These are phyloP conservation scores for Choloepus didactylus DNA, from an alignment of 2,797 vertebrate species.

Conservation along the genomic window DNA sequence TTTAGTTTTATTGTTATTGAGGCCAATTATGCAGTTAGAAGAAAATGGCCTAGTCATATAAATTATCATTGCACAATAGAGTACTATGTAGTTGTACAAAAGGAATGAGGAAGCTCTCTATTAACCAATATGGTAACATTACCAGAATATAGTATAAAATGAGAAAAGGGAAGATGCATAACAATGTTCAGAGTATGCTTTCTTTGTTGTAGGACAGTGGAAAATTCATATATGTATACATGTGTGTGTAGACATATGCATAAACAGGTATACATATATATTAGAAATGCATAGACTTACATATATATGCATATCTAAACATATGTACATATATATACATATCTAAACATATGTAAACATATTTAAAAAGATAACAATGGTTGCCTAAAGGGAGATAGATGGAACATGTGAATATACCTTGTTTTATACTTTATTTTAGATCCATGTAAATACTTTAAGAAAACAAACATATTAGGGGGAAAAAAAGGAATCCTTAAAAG, in stretches of 20 bases:
- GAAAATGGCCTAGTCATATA: background rate
- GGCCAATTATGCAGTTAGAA: conserved; percentile 5
- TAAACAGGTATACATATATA: too few relatives aligned
- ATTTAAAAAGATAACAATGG: background rate
- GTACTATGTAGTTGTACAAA: background rate
- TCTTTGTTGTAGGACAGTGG: background rate
- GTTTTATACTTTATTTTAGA: conserved; percentile 27
- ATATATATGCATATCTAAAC: background rate
- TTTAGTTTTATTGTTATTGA: background rate
- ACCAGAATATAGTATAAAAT: background rate
- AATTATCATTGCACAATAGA: background rate
- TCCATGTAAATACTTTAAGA: background rate
- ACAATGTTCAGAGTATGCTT: background rate
- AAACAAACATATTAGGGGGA: background rate
- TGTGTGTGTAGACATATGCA: too few relatives aligned
- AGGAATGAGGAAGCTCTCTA: background rate
- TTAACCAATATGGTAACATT: background rate
- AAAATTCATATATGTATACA: background rate
- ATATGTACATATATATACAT: background rate
- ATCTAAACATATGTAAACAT: too few relatives aligned
- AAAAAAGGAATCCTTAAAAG: background rate
- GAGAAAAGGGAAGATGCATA: background rate
- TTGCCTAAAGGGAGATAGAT: background rate
- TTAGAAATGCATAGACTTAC: too few relatives aligned
- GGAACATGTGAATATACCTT: background rate